A percentile compares a stretch with the other conserved stretches of the same genome.
These are phyloP conservation scores for Desmophyllum pertusum DNA, from an alignment of 92 coral and sea anemone species.

Conservation along the genomic window DNA sequence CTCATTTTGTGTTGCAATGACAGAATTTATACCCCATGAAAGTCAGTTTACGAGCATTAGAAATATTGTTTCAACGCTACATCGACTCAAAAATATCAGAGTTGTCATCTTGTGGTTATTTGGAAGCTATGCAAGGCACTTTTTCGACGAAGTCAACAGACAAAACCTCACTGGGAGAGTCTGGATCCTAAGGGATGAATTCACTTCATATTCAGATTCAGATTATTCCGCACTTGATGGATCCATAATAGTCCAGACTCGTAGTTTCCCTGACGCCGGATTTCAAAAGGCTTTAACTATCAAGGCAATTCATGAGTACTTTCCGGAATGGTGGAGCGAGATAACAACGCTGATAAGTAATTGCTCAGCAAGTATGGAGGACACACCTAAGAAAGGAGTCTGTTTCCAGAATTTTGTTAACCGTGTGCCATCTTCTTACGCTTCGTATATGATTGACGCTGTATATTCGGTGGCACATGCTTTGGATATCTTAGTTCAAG, in stretches of 20 bases:
- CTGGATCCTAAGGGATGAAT: not conserved
- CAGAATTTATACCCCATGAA: not conserved
- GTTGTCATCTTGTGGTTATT: conserved; percentile 3
- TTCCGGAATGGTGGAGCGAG: not conserved
- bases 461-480: conserved; percentile 4
- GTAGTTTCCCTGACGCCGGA: not conserved
- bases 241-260: not conserved
- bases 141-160: not conserved
- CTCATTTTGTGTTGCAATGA: conserved; percentile 10
- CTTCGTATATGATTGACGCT: not conserved
- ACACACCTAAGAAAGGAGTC: not conserved
- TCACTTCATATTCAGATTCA: not conserved
- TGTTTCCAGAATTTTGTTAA: not conserved
- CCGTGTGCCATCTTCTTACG: not conserved
- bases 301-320: not conserved
- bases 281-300: not conserved
- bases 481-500: not conserved
- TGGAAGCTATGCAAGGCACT: not conserved
- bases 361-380: not conserved
- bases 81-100: not conserved
- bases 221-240: not conserved
- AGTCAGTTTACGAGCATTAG: not conserved
- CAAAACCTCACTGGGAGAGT: not conserved
- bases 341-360: not conserved
- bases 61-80: not conserved